phyloP scores from a whole-genome alignment of 2,113 vertebrate species.

The Struthio camelus region DNA sequence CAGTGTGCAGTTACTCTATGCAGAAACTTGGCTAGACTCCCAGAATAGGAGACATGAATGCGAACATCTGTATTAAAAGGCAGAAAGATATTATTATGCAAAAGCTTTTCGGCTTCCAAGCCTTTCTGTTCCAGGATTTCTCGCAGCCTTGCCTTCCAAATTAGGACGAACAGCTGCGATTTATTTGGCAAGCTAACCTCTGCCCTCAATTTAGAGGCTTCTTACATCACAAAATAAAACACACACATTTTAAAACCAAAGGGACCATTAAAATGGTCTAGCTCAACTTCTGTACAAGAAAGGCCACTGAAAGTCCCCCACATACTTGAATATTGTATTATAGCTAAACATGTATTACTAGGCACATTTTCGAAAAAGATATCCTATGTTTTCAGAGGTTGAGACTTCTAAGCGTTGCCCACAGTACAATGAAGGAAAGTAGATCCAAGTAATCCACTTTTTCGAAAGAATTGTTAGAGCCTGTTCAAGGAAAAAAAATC shows the following conservation, averaged over 20 bases:
- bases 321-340: background rate
- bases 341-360: background rate
- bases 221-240: background rate
- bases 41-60: background rate
- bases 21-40: constrained; percentile 8
- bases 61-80: constrained; percentile 5
- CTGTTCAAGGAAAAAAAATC: background rate
- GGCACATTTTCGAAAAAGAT: background rate
- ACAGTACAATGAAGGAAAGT: background rate
- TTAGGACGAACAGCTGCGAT: background rate
- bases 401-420: background rate
- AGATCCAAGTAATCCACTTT: background rate
- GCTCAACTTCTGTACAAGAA: background rate
- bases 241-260: background rate
- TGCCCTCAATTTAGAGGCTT: constrained; percentile 10
- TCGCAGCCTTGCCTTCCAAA: background rate
- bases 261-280: background rate
- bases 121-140: background rate
- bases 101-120: background rate
- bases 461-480: background rate
- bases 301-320: background rate
- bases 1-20: background rate
- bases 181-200: background rate
- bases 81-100: background rate
- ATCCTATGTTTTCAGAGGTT: background rate